Base-by-base conservation (phyloP, 2,113 vertebrate genomes). In the Labrus mixtus region DNA sequence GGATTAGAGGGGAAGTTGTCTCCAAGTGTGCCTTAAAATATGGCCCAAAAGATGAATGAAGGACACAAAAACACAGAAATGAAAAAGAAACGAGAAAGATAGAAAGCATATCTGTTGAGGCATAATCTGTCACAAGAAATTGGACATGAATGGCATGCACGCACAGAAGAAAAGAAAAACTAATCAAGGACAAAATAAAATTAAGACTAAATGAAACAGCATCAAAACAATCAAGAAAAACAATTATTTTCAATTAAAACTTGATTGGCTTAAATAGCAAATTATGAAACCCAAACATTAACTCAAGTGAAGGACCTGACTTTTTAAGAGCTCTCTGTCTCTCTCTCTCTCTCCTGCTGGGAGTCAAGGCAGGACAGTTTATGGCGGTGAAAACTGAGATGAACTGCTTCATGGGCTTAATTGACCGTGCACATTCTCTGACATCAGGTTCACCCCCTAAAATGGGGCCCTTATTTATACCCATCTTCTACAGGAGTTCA, bases 391-490 rank as follows among this genome's bases (percentile, higher is more conserved):
- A 71, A 79, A 81, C 65, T 61, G 16, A 78, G 64, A 87, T 78
- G 74, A 89, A 67, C 84, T 65, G 63, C 67, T 87, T 91, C 78
- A 83, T 65, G 71, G 57, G 74, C 62, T 84, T 89, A 84, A 91
- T 84, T 90, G 87, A 90, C 73, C 82, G 53, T 79, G 73, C 55
- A 67, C 69, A 77, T 68, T 86, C 73, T 75, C 65, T 79, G 76
- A 85, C 72, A 85, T 69, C 76, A 73, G 68, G 29, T 71, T 87
- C 48, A 53, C 64, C 77, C 71, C 51, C 60, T 41, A 64, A 68
- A 80, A 72, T n/a, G 70, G 45, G 54, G 59, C 39, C 68, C 58
- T 86, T 87, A 90, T 84, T 91, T 81, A 90, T 88, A 82, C 82
- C 16, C 43, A 79, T 81, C 76, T 70, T 59, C 71, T 66, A 62